These are phyloP conservation scores for Lordiphosa stackelbergi DNA, from an alignment of 1,140 invertebrate species.

Conservation along the genomic window DNA sequence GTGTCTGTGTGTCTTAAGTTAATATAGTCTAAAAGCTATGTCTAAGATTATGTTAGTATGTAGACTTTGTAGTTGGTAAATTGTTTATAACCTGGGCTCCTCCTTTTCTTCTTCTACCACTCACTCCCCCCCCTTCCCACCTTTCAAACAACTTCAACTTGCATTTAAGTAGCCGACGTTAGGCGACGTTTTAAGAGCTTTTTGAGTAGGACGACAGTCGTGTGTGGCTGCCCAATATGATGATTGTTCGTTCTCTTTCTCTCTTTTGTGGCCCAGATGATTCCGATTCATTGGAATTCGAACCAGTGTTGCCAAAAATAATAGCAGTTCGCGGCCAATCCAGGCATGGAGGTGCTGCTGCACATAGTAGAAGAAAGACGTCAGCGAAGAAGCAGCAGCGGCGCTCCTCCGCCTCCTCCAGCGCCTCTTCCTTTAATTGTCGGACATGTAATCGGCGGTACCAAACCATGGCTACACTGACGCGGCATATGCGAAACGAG, in stretches of 20 bases:
- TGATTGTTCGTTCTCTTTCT: slow-evolving; percentile 21
- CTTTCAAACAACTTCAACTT: slow-evolving; percentile 4
- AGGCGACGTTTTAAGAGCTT: background rate
- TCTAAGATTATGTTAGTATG: slow-evolving; percentile 19
- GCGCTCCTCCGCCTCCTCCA: background rate
- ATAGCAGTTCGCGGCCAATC: background rate
- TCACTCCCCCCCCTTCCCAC: background rate
- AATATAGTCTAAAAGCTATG: slow-evolving; percentile 4
- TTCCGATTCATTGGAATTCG: background rate
- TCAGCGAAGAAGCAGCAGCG: too few relatives aligned
- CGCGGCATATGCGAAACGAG: slow-evolving; percentile 79
- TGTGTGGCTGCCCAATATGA: background rate
- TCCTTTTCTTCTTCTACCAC: background rate
- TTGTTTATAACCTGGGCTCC: slow-evolving; percentile 34
- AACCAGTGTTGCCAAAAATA: slow-evolving; percentile 2
- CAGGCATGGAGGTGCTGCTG: background rate
- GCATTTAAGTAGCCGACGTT: slow-evolving; percentile 1
- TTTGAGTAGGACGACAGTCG: background rate
- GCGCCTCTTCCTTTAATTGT: slow-evolving; percentile 68
- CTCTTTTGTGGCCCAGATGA: slow-evolving; percentile 27
- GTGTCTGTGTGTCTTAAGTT: slow-evolving; percentile 6
- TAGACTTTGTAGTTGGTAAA: slow-evolving; percentile 43
- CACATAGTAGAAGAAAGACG: too few relatives aligned
- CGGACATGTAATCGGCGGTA: slow-evolving; percentile 80
- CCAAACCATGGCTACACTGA: slow-evolving; percentile 79